Conservation (phyloP, 1,140 invertebrate genomes). For the Drosophila biarmipes region DNA sequence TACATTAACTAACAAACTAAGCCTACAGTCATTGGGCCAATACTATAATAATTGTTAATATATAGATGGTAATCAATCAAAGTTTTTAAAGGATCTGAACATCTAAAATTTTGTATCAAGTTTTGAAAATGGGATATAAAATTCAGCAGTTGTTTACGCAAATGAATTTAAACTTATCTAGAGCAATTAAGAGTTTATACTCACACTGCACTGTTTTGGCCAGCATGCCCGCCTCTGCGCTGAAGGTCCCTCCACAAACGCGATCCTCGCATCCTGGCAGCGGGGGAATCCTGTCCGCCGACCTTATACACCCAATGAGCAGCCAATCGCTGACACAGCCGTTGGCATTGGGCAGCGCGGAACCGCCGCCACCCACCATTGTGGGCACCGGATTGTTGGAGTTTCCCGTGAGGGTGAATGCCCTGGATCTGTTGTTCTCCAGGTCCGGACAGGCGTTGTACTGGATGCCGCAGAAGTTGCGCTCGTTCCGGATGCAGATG, state of each 20-base stretch:
- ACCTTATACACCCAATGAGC: constrained; percentile 89
- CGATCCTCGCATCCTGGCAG: constrained; percentile 85
- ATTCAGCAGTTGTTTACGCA: too few relatives aligned
- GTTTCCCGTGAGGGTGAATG: constrained; percentile 91
- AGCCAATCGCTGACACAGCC: constrained; percentile 91
- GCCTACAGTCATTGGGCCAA: too few relatives aligned
- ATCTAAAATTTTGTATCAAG: too few relatives aligned
- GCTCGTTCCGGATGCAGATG: constrained; percentile 92
- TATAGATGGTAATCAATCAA: too few relatives aligned
- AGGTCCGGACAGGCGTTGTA: constrained; percentile 90
- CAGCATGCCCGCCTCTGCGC: constrained; percentile 83
- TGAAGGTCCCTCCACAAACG: constrained; percentile 86
- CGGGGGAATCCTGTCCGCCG: constrained; percentile 78
- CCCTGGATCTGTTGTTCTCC: constrained; percentile 86
- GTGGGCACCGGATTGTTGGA: constrained; percentile 88
- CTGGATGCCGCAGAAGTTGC: constrained; percentile 95
- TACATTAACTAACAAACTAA: too few relatives aligned
- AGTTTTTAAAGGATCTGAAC: too few relatives aligned
- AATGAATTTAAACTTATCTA: too few relatives aligned
- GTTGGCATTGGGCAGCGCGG: constrained; percentile 76
- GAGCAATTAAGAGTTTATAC: background rate
- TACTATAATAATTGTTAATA: too few relatives aligned
- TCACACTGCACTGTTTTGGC: constrained; percentile 86
- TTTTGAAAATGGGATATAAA: background rate
- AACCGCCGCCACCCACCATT: constrained; percentile 87